These are phyloP conservation scores for Cyphomyrus plagiostoma DNA, from an alignment of 2,113 vertebrate species.

Conservation along the genomic window DNA sequence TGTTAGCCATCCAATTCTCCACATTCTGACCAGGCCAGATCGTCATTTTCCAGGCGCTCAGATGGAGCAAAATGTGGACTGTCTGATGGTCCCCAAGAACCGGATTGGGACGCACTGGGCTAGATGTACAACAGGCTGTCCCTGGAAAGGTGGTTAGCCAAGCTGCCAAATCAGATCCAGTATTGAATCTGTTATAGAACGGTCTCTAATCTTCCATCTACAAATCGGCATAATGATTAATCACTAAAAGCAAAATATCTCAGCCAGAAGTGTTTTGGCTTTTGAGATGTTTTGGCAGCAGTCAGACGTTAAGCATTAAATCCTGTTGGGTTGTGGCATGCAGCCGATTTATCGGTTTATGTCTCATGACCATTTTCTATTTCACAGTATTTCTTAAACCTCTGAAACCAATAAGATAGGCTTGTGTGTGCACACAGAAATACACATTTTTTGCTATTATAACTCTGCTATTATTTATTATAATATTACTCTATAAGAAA, in stretches of 20 bases:
- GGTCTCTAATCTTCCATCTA: constrained; percentile 40
- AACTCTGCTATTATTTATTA: not conserved
- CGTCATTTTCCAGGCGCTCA: not conserved
- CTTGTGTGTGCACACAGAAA: not conserved
- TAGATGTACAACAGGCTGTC: constrained; percentile 12
- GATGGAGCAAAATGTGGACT: not conserved
- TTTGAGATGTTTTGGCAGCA: constrained; percentile 31
- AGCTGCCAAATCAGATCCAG: constrained; percentile 33
- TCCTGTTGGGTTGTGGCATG: constrained; percentile 5
- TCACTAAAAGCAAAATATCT: constrained; percentile 34
- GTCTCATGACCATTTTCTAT: not conserved
- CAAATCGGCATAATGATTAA: constrained; percentile 54
- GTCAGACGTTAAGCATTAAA: constrained; percentile 15
- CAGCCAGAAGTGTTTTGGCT: constrained; percentile 25
- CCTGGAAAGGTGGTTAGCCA: constrained; percentile 17
- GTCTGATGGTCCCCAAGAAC: not conserved
- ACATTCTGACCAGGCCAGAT: not conserved
- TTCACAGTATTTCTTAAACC: not conserved
- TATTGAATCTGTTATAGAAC: constrained; percentile 34
- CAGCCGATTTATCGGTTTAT: not conserved
- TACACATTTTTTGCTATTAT: not conserved
- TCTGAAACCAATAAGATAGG: not conserved
- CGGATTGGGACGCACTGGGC: not conserved
- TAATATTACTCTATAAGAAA: not conserved
- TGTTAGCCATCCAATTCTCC: not conserved